Conservation (phyloP, 2,797 vertebrate genomes). For the Silurus aristotelis region DNA sequence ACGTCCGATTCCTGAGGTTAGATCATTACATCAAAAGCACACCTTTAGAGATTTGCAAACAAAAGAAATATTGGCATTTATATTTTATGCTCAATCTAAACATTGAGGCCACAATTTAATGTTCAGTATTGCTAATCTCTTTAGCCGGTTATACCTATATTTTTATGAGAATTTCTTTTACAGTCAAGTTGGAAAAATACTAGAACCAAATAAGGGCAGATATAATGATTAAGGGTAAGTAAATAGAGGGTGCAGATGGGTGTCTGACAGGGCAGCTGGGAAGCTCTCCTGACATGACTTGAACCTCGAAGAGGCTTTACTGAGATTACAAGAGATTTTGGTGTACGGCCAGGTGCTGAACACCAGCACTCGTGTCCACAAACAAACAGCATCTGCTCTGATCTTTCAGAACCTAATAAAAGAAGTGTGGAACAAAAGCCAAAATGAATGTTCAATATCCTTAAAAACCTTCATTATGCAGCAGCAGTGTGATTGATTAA, state of each 20-base stretch:
- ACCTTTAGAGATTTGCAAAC: too few relatives aligned
- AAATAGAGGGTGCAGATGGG: background rate
- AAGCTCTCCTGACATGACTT: slow-evolving; percentile 36
- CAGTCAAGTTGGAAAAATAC: background rate
- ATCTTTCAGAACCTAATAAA: background rate
- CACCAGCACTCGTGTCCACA: slow-evolving; percentile 6
- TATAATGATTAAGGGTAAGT: background rate
- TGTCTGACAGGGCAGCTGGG: slow-evolving; percentile 3
- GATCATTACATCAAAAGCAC: too few relatives aligned
- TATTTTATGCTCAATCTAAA: too few relatives aligned
- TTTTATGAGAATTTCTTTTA: too few relatives aligned
- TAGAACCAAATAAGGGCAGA: background rate
- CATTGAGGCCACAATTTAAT: too few relatives aligned
- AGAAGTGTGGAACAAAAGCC: background rate
- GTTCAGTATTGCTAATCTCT: too few relatives aligned
- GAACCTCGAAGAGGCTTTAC: slow-evolving; percentile 37
- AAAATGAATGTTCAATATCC: background rate
- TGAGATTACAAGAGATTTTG: slow-evolving; percentile 47
- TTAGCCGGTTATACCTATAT: too few relatives aligned
- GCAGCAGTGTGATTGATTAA: background rate
- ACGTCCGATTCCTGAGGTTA: too few relatives aligned
- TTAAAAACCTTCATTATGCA: background rate
- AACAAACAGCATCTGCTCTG: slow-evolving; percentile 15
- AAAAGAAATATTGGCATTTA: too few relatives aligned
- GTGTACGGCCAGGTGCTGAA: slow-evolving; percentile 32